Evolutionary conservation across 2,888 invertebrate species (phyloP), one percentile per base, ranked within the genome.

Genomic region (Orthosia incerta): DNA sequence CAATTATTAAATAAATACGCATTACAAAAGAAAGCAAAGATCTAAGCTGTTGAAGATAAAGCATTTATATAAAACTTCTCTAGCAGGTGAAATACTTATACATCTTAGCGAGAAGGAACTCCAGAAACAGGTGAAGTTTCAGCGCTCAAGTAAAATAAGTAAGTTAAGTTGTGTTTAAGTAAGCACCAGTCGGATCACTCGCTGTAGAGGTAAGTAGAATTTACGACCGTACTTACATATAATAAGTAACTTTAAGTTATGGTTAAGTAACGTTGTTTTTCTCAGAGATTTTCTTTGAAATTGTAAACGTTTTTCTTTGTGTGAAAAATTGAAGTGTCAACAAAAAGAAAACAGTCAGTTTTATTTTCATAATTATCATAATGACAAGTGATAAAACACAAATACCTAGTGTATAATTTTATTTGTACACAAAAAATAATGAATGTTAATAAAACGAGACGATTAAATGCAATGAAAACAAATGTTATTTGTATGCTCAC

Each of bases 131-230:
- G 83, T 82, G 76, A 85, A 86, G 81, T 83, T 86, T 83, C 65
- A 74, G 70, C 72, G 82, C 74, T 67, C 63, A 78, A 82, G 85
- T 87, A 76, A 86, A 85, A 88, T 88, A 85, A 86, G 87, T 85
- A 79, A 82, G 72, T 79, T 79, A 85, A 86, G 85, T 86, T 80
- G 71, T 76, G 68, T 74, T 85, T 87, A 83, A 87, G 86, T 87
- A 80, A 79, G 81, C 82, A 74, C 81, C 61, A 79, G 63, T 71
- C 75, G 84, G 81, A 84, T 80, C 85, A 82, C 79, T 79, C 81
- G 64, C 66, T 70, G 72, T 3, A 45, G 15, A 60, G 20, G 60
- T 15, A 79, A 72, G 80, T 80, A 76, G 74, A 83, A 80, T 83
- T 83, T 84, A 80, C 82, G 78, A 72, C 61, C 62, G 55, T 68